A percentile compares a stretch with the other conserved stretches of the same genome.
Evolutionary conservation across 2,888 invertebrate genomes (phyloP).

Genomic region (Drosophila anceps): DNA sequence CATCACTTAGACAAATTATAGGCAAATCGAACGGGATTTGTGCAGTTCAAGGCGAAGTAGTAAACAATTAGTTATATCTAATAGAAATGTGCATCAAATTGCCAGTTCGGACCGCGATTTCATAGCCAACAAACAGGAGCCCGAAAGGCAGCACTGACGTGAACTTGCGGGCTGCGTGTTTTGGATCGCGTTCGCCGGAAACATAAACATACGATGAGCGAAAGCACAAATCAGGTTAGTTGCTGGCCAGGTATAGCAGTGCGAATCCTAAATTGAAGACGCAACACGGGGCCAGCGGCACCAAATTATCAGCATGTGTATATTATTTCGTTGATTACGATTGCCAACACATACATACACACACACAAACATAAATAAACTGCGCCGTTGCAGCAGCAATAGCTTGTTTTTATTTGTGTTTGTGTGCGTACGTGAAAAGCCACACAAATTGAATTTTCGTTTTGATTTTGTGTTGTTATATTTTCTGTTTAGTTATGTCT

Average conservation of each 20-base stretch:
- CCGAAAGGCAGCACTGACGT: constrained; percentile 30
- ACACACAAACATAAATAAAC: constrained; percentile 46
- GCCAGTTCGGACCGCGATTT: constrained; percentile 36
- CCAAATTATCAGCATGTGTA: constrained; percentile 31
- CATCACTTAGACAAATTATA: constrained; percentile 61
- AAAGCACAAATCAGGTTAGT: constrained; percentile 78
- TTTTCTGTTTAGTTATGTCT: constrained; percentile 34
- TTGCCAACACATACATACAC: constrained; percentile 38
- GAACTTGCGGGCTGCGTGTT: constrained; percentile 45
- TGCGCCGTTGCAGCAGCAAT: constrained; percentile 56
- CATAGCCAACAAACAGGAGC: constrained; percentile 36
- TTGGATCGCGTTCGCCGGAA: constrained; percentile 55
- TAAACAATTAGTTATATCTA: constrained; percentile 29
- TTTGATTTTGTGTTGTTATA: constrained; percentile 36
- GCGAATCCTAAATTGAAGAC: constrained; percentile 11
- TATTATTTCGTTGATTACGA: constrained; percentile 55
- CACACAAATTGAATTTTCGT: constrained; percentile 29
- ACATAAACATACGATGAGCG: constrained; percentile 74
- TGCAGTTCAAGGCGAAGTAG: constrained; percentile 25
- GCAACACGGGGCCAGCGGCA: constrained; percentile 16
- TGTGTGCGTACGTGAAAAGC: constrained; percentile 7
- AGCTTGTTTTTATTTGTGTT: constrained; percentile 8
- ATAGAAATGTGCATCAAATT: constrained; percentile 49
- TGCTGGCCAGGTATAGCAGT: constrained; percentile 43
- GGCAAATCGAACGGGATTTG: constrained; percentile 34